Evolutionary conservation across 2,797 vertebrate genomes (phyloP).

Genomic region (Macropodus opercularis): DNA sequence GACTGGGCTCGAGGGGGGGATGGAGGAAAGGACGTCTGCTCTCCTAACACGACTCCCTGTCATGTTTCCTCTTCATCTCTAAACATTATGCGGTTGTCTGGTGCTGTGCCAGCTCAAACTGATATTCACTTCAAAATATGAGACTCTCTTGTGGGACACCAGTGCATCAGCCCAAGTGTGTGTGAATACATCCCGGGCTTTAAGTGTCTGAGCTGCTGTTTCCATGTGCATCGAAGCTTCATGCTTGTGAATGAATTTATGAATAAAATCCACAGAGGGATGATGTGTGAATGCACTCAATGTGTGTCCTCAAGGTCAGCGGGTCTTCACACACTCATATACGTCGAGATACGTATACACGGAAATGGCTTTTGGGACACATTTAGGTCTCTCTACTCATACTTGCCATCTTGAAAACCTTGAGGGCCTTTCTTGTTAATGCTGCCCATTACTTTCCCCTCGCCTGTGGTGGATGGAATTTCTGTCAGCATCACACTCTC

Average conservation of each 20-base stretch:
- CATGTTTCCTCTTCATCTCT: constrained; percentile 63
- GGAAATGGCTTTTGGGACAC: constrained; percentile 37
- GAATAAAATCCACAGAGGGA: constrained; percentile 40
- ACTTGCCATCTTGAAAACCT: constrained; percentile 64
- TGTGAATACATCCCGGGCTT: constrained; percentile 30
- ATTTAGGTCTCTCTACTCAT: constrained; percentile 41
- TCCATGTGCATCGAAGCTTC: constrained; percentile 26
- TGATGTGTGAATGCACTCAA: constrained; percentile 44
- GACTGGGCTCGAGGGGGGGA: constrained; percentile 2
- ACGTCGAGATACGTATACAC: constrained; percentile 7
- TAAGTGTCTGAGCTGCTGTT: constrained; percentile 27
- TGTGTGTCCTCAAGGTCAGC: constrained; percentile 65
- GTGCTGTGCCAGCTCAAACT: constrained; percentile 54
- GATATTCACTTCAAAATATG: constrained; percentile 46
- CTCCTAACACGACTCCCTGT: constrained; percentile 47
- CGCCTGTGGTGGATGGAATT: constrained; percentile 48
- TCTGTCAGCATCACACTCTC: constrained; percentile 51
- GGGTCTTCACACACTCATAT: constrained; percentile 7
- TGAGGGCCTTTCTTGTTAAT: constrained; percentile 65
- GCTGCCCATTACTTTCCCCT: constrained; percentile 62
- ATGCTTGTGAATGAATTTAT: constrained; percentile 41
- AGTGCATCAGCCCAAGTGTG: constrained; percentile 11
- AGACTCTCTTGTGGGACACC: constrained; percentile 38
- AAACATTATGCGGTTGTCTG: constrained; percentile 63
- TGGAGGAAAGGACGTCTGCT: constrained; percentile 42